phyloP scores from a whole-genome alignment of 2,888 invertebrate genomes.

The Galerucella calmariensis region DNA sequence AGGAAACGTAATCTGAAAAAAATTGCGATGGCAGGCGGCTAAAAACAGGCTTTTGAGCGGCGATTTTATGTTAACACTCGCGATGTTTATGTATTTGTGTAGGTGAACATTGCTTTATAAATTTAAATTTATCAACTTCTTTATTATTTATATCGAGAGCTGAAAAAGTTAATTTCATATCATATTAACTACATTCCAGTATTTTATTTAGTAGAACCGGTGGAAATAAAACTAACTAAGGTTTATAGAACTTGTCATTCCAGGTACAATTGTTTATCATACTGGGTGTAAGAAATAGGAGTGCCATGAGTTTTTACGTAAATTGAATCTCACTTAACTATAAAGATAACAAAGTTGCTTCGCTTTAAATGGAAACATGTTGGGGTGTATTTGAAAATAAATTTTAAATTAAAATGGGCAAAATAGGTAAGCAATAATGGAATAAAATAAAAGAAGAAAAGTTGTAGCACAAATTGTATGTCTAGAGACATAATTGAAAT shows the following conservation, averaged over 20 bases:
- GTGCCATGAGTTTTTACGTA: too few species aligned
- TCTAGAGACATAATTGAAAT: too few species aligned
- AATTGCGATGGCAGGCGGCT: slow-evolving; percentile 18
- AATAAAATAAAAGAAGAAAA: too few species aligned
- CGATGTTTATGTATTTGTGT: slow-evolving; percentile 12
- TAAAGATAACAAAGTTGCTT: too few species aligned
- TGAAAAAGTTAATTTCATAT: neutral
- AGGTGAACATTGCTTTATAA: slow-evolving; percentile 13
- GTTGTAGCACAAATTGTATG: too few species aligned
- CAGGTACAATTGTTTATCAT: neutral
- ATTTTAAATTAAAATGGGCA: too few species aligned
- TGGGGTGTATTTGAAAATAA: too few species aligned
- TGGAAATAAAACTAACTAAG: neutral
- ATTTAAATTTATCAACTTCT: neutral
- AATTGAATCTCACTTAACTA: too few species aligned
- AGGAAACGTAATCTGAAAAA: slow-evolving; percentile 46
- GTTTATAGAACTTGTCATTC: neutral
- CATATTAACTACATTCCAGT: neutral
- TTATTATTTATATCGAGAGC: neutral
- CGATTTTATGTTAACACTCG: slow-evolving; percentile 27
- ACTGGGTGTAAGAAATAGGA: neutral
- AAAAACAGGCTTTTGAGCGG: slow-evolving; percentile 21
- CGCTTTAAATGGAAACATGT: too few species aligned
- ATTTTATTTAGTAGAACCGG: neutral
- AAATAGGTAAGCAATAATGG: too few species aligned